Conservation (phyloP, 2,888 invertebrate genomes). For the Orchesella flavescens region DNA sequence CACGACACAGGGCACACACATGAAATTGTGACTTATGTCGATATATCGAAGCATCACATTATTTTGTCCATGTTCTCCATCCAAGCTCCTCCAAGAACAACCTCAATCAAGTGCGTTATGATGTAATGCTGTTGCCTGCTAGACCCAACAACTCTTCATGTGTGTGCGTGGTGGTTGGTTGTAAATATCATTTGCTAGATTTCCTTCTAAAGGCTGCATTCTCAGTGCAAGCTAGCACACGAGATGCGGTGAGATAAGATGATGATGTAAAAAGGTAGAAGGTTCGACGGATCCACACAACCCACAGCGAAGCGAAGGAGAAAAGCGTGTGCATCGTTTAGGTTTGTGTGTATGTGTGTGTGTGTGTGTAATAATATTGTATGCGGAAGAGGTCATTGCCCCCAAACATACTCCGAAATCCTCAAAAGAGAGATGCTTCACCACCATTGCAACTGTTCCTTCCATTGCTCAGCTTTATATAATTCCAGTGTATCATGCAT, state of each 20-base stretch:
- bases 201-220: background rate
- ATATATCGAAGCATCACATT: no score
- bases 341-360: constrained; percentile 15
- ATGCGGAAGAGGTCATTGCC: constrained; percentile 56
- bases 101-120: no score
- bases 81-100: no score
- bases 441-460: constrained; percentile 31
- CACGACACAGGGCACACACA: no score
- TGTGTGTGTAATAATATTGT: constrained; percentile 44
- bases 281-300: background rate
- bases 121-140: no score
- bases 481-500: constrained; percentile 45
- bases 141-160: no score
- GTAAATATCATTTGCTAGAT: background rate
- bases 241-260: background rate
- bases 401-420: constrained; percentile 49
- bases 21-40: no score
- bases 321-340: constrained; percentile 38
- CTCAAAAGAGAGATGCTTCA: constrained; percentile 36
- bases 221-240: background rate
- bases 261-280: constrained; percentile 5
- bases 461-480: constrained; percentile 4
- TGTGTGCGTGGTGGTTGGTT: background rate
- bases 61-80: no score
- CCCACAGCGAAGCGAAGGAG: constrained; percentile 1